Evolutionary conservation across 2,888 invertebrate species (phyloP), one percentile per base, ranked within the genome.

Genomic region (Sphecodes monilicornis): DNA sequence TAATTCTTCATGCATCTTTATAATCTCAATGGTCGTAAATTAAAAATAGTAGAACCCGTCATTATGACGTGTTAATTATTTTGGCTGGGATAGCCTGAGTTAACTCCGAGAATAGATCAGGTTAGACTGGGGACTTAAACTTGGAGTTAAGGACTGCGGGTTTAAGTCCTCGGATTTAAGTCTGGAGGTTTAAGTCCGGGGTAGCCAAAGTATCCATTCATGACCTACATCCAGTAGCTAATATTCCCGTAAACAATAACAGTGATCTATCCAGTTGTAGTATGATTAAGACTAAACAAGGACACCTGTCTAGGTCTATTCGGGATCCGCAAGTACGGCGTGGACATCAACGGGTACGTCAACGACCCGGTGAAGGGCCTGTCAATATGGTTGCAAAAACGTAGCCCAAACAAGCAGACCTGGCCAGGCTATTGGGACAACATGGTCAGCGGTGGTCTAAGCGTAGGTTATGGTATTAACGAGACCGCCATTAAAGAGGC

Each of bases 391-490:
- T 96, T 99, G 91, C 99, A 98, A 94, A 97, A 98, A 93, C 96
- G 99, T 92, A 98, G 98, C 89, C 96, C 97, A 86, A 98, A 97
- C 76, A 99, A 99, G 95, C 98, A 98, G 95, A 99, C 99, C 64
- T 99, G 98, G 98, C 99, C 99, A 84, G 98, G 98, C 95, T 98
- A 98, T 95, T 98, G 98, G 97, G 99, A 99, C 95, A 98, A 98
- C 94, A 98, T 99, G 97, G 98, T 98, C 60, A 98, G 98, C 88
- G 99, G 99, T 76, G 99, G 99, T 5, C 94, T 99, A 75, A 97
- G 98, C 41, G 98, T 98, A 68, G 98, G 98, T 26, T 97, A 97
- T 95, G 97, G 98, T 70, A 97, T 98, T 84, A 95, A 97, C 91
- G 98, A 99, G 95, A 99, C 99, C 75, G 98, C 98, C 54, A 96